A percentile compares a stretch with the other conserved stretches of the same genome.
phyloP scores from a whole-genome alignment of 2,797 vertebrate genomes.

The Clarias pachynema region DNA sequence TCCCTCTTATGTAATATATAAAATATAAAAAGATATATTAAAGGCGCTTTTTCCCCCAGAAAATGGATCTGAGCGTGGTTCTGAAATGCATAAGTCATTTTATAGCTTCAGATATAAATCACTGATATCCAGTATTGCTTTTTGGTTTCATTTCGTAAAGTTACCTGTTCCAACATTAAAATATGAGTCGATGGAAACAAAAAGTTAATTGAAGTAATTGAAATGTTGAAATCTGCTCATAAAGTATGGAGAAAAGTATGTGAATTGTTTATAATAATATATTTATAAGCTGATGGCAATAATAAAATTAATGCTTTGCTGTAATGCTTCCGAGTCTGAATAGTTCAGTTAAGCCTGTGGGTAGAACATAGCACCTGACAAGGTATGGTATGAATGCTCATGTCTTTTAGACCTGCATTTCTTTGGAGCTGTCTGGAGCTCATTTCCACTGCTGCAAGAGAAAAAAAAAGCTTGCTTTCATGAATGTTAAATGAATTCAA shows the following conservation, averaged over 20 bases:
- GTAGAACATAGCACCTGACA: constrained; percentile 77
- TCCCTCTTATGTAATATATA: constrained; percentile 67
- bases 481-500: constrained; percentile 86
- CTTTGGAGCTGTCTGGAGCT: constrained; percentile 80
- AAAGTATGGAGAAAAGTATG: background rate
- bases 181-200: background rate
- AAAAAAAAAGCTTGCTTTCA: constrained; percentile 73
- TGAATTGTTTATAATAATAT: constrained; percentile 37
- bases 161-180: background rate
- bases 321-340: constrained; percentile 72
- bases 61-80: constrained; percentile 16
- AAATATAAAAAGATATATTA: constrained; percentile 41
- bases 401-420: constrained; percentile 74
- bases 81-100: constrained; percentile 24
- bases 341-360: constrained; percentile 76
- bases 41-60: background rate
- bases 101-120: background rate
- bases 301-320: constrained; percentile 66
- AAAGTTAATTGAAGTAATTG: constrained; percentile 12
- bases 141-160: constrained; percentile 11
- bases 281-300: constrained; percentile 53
- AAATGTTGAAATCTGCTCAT: background rate
- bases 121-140: constrained; percentile 8
- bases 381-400: constrained; percentile 74
- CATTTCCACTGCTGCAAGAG: constrained; percentile 76